phyloP scores from a whole-genome alignment of 2,888 invertebrate species.

The Chloromyia formosa region DNA sequence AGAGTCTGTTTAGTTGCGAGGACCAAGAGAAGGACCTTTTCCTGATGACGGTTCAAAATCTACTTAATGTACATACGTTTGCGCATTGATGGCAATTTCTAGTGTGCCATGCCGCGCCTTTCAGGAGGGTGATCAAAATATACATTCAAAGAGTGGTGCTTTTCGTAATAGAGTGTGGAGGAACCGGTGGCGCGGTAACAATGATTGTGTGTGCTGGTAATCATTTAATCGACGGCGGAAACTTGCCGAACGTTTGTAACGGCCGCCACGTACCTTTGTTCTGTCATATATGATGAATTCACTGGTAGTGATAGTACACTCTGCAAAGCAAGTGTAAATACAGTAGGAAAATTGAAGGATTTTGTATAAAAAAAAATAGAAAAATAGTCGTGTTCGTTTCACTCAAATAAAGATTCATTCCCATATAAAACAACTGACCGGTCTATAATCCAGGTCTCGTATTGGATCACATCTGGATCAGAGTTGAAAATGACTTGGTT shows the following conservation, averaged over 20 bases:
- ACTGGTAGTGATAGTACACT: background rate
- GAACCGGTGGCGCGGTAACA: background rate
- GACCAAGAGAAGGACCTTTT: background rate
- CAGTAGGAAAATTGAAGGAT: no score
- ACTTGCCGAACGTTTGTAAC: slow-evolving; percentile 29
- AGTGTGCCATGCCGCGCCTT: background rate
- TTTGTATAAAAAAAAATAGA: no score
- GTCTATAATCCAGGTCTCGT: no score
- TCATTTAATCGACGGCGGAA: slow-evolving; percentile 44
- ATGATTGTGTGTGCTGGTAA: slow-evolving; percentile 40
- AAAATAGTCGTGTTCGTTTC: no score
- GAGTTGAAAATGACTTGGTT: no score
- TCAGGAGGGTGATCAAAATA: slow-evolving; percentile 40
- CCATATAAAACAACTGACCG: no score
- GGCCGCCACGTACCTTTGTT: slow-evolving; percentile 10
- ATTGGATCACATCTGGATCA: no score
- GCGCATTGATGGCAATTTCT: background rate
- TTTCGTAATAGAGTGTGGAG: background rate
- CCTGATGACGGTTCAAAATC: background rate
- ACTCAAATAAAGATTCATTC: no score
- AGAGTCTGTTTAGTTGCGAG: background rate
- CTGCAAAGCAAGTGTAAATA: background rate
- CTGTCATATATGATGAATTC: slow-evolving; percentile 6
- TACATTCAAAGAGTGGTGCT: background rate
- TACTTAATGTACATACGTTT: background rate